These are phyloP conservation scores for Morpho helenor DNA, from an alignment of 2,888 invertebrate species.

Conservation along the genomic window DNA sequence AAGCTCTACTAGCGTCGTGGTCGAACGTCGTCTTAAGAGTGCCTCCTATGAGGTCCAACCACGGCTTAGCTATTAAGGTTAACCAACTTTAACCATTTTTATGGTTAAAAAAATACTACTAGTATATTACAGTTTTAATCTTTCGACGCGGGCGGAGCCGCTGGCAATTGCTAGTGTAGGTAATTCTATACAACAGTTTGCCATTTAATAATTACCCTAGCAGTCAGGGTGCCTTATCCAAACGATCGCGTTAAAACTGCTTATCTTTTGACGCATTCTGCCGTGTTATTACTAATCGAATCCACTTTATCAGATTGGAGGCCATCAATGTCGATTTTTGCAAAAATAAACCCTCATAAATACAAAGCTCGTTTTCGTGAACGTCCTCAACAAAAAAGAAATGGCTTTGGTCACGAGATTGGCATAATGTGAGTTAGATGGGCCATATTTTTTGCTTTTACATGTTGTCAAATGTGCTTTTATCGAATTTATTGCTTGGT, in stretches of 20 bases:
- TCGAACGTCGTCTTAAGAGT: too few species aligned
- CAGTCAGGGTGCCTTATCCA: conserved; percentile 14
- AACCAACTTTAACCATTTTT: too few species aligned
- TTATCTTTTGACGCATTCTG: conserved; percentile 37
- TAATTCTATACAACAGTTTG: too few species aligned
- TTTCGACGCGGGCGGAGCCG: too few species aligned
- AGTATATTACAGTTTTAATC: too few species aligned
- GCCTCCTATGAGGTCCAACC: too few species aligned
- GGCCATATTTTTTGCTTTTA: conserved; percentile 54
- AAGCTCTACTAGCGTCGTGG: too few species aligned
- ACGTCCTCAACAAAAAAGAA: conserved; percentile 59
- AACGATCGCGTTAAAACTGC: conserved; percentile 29
- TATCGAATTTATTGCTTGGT: conserved; percentile 53
- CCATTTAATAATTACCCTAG: conserved; percentile 13
- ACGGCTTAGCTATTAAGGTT: too few species aligned
- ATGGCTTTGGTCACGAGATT: conserved; percentile 61
- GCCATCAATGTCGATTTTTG: conserved; percentile 42
- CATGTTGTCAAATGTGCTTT: conserved; percentile 62
- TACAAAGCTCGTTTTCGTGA: conserved; percentile 62
- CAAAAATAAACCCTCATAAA: conserved; percentile 56
- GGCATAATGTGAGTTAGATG: conserved; percentile 62
- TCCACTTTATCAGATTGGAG: conserved; percentile 45
- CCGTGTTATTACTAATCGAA: conserved; percentile 46
- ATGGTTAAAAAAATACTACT: too few species aligned
- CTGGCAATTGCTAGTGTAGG: too few species aligned